Percentiles rank a stretch among this genome's conserved stretches.
These are phyloP conservation scores for Trachelus troglodyta DNA, from an alignment of 2,888 invertebrate species.

Conservation along the genomic window DNA sequence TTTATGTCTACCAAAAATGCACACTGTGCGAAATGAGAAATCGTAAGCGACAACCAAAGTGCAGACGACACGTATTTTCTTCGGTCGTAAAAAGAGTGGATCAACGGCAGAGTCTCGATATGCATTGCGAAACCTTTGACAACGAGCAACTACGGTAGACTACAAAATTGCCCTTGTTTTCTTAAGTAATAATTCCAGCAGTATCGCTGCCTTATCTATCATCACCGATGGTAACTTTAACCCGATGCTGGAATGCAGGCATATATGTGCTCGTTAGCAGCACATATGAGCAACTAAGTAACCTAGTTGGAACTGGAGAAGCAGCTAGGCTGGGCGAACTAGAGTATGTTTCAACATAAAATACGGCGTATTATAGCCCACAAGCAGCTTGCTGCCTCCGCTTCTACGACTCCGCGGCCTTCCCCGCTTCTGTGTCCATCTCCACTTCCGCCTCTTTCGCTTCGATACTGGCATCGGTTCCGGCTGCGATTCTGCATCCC, in stretches of 20 bases:
- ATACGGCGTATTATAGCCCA: neutral
- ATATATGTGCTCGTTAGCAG: constrained; percentile 13
- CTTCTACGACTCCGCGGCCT: no score
- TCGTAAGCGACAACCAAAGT: no score
- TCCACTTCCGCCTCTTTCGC: constrained; percentile 5
- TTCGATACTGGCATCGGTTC: no score
- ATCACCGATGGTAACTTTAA: constrained; percentile 13
- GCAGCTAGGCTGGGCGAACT: neutral
- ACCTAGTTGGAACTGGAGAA: neutral
- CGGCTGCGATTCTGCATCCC: no score
- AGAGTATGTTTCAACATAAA: constrained; percentile 9
- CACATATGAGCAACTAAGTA: constrained; percentile 1
- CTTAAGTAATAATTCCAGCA: constrained; percentile 15
- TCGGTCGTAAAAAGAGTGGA: no score
- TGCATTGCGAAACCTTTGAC: no score
- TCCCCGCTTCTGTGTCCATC: no score
- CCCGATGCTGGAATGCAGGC: constrained; percentile 13
- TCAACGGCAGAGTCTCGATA: no score
- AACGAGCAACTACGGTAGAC: neutral
- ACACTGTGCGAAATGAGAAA: no score
- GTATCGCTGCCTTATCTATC: constrained; percentile 18
- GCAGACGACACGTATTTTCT: no score
- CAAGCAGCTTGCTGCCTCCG: no score
- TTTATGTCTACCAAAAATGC: no score
- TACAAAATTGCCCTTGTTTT: constrained; percentile 21